Evolutionary conservation across 2,113 vertebrate genomes (phyloP).

Genomic region (Phalacrocorax aristotelis): DNA sequence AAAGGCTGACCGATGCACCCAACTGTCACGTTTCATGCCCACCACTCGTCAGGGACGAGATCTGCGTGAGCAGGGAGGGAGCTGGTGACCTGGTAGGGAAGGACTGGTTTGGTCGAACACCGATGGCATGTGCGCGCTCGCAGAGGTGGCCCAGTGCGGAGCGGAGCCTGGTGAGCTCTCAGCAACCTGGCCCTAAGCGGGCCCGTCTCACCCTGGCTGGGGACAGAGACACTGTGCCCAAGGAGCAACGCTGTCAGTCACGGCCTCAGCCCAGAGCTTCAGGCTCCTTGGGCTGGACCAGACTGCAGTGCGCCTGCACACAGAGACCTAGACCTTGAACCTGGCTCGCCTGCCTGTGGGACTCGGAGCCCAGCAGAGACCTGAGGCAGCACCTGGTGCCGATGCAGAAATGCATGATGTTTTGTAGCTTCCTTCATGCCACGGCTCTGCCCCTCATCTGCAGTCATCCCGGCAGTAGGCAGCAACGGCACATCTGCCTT

Average conservation of each 20-base stretch:
- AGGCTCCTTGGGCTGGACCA: background rate
- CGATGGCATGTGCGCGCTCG: fast-evolving
- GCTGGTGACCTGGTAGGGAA: background rate
- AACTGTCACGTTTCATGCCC: fast-evolving
- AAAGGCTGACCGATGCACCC: background rate
- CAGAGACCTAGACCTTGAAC: too few species aligned
- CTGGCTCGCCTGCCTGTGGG: background rate
- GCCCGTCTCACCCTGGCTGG: background rate
- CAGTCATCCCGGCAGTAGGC: background rate
- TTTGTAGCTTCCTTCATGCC: background rate
- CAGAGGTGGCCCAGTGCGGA: background rate
- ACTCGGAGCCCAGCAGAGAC: background rate
- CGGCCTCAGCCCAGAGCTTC: background rate
- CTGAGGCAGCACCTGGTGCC: background rate
- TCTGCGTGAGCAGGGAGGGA: background rate
- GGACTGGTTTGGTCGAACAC: fast-evolving
- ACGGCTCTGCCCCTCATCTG: background rate
- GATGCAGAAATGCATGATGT: background rate
- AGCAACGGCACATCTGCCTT: background rate
- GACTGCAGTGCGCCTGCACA: background rate
- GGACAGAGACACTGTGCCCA: fast-evolving
- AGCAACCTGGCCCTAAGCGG: too few species aligned
- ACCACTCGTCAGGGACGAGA: background rate
- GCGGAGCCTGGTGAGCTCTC: too few species aligned
- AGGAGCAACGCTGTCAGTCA: background rate